Evolutionary conservation across 30 jellyfish, hydroid and myxozoan genomes (phyloP).

Genomic region (Sanderia malayensis): DNA sequence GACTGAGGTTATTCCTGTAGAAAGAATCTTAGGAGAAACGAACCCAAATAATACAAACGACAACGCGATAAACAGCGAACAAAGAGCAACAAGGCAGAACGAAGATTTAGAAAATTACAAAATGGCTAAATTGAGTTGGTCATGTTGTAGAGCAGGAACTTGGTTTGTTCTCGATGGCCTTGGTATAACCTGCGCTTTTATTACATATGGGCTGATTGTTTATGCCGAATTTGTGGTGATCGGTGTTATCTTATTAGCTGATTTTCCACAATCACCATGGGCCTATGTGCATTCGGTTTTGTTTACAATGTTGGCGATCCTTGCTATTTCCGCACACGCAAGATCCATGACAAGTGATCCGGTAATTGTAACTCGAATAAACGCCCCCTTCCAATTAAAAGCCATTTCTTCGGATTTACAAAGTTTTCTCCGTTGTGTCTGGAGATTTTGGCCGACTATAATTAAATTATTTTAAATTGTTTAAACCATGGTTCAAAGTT

Average conservation of each 20-base stretch:
- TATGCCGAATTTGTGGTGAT: constrained; percentile 92
- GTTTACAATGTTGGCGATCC: constrained; percentile 68
- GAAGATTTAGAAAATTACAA: not conserved
- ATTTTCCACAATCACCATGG: constrained; percentile 87
- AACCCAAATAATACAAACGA: constrained; percentile 5
- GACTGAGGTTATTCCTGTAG: constrained; percentile 88
- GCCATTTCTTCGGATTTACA: too few relatives aligned
- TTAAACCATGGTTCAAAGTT: not conserved
- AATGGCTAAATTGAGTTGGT: constrained; percentile 75
- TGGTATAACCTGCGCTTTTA: constrained; percentile 93
- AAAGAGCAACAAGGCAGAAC: not conserved
- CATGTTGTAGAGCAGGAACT: constrained; percentile 67
- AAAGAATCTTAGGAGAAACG: constrained; percentile 49
- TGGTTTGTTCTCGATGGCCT: constrained; percentile 96
- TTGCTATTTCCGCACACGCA: constrained; percentile 86
- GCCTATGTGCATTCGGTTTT: constrained; percentile 81
- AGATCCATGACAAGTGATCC: constrained; percentile 98
- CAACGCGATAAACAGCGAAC: constrained; percentile 24
- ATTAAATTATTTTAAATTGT: too few relatives aligned
- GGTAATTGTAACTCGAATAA: constrained; percentile 40
- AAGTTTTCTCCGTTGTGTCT: too few relatives aligned
- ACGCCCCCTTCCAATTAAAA: not conserved
- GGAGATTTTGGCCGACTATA: too few relatives aligned
- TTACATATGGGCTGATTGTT: constrained; percentile 76
- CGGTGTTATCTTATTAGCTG: constrained; percentile 81